Base-by-base conservation (phyloP, 2,797 vertebrate genomes). In the Sorex maritimensis region DNA sequence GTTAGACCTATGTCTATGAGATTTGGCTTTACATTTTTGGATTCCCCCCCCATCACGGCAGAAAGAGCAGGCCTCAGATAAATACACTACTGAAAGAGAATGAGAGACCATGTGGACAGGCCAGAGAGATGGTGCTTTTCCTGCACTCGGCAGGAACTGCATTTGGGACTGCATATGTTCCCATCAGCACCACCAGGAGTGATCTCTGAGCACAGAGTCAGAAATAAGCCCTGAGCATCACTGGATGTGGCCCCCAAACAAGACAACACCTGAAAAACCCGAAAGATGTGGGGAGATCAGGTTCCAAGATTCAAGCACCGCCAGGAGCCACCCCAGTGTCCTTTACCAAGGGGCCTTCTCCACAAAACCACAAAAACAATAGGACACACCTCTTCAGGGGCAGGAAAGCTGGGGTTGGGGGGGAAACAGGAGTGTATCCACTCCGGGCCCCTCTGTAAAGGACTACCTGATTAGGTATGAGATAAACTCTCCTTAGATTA, bases 11-110 rank as follows among this genome's bases (percentile, higher is more conserved):
- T 14, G 41, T 30, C 17, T 61, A 1, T 23, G 24, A 1, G 5
- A 19, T 0, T 34, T 24, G 21, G 1, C 0, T 0, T 30, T 23
- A 34, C 41, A 21, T 17, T 15, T 15, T 12, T 15, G 2, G 2
- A 2, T 2, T 71, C 24, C 41, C 10, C 6, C 10, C 6, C 11
- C 30, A 23, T 46, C 7, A 7, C 24, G 5, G 24, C 0, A 11
- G 23, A 23, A 75, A 38, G 6, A 38, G 7, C 10, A 34, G 52
- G 19, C 24, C n/a, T 10, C 12, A 77, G 13, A 34, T 12, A 17
- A 23, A 38, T 0, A 69, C 12, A 58, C 17, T 8, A 21, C 30
- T 58, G 12, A 15, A 71, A 71, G 2, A 38, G 34, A 26, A 26
- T n/a, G 58, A 67, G 15, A 24, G 13, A n/a, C 58, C 4, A 44